These are phyloP conservation scores for Bombus breviceps DNA, from an alignment of 1,140 invertebrate genomes.

Conservation along the genomic window DNA sequence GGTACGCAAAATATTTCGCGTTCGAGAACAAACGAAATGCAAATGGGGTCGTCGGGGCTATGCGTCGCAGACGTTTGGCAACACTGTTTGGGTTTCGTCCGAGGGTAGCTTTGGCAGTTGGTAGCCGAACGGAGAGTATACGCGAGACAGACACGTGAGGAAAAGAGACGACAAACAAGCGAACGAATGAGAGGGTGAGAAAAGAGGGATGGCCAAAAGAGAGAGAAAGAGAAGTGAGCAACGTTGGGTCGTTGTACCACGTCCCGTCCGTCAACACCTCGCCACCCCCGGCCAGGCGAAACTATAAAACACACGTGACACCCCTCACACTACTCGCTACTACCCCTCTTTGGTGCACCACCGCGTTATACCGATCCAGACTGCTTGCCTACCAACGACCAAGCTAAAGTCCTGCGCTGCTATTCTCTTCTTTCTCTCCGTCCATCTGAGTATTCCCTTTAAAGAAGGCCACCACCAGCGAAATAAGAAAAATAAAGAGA, in stretches of 20 bases:
- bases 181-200: constrained; percentile 64
- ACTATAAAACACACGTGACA: constrained; percentile 81
- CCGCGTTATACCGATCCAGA: constrained; percentile 64
- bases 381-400: constrained; percentile 59
- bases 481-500: background rate
- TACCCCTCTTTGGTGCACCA: constrained; percentile 63
- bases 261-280: constrained; percentile 81
- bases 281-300: constrained; percentile 73
- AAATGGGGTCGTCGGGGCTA: constrained; percentile 75
- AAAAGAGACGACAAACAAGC: constrained; percentile 14
- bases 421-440: constrained; percentile 31
- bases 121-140: constrained; percentile 67
- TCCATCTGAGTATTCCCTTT: constrained; percentile 28
- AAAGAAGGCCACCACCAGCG: background rate
- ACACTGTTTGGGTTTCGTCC: constrained; percentile 79
- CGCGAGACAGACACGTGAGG: constrained; percentile 63
- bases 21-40: constrained; percentile 76
- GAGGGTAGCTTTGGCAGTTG: constrained; percentile 74
- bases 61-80: constrained; percentile 80
- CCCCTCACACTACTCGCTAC: constrained; percentile 64
- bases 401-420: constrained; percentile 30
- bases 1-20: constrained; percentile 70
- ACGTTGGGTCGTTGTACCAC: constrained; percentile 78
- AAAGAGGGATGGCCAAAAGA: constrained; percentile 44
- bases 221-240: constrained; percentile 60